Evolutionary conservation across 2,888 invertebrate genomes (phyloP).

Genomic region (Pterobdella sp.): DNA sequence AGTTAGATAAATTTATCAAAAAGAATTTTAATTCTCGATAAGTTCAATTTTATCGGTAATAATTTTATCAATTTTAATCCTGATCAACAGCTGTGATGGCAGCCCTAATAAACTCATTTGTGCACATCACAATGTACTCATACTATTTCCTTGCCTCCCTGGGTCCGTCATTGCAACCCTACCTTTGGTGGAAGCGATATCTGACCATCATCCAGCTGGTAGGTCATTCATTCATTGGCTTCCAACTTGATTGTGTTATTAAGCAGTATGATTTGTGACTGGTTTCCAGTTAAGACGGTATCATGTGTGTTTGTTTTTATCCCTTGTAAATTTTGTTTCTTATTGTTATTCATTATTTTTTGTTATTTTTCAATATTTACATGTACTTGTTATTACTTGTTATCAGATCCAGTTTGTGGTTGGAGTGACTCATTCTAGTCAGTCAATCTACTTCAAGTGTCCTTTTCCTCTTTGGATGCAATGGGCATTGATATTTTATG

Average conservation of each 20-base stretch:
- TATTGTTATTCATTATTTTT: too few species aligned
- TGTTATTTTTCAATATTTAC: too few species aligned
- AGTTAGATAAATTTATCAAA: too few species aligned
- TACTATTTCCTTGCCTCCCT: slow-evolving; percentile 50
- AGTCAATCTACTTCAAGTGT: slow-evolving; percentile 76
- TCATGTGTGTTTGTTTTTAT: too few species aligned
- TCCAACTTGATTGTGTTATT: too few species aligned
- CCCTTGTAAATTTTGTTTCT: too few species aligned
- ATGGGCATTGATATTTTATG: slow-evolving; percentile 49
- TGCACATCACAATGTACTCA: slow-evolving; percentile 51
- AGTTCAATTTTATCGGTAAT: background rate
- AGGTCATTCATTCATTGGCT: too few species aligned
- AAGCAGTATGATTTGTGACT: too few species aligned
- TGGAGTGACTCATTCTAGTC: slow-evolving; percentile 71
- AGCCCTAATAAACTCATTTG: slow-evolving; percentile 50
- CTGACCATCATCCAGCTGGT: slow-evolving; percentile 50
- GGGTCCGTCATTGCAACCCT: slow-evolving; percentile 49
- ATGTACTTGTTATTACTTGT: too few species aligned
- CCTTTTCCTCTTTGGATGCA: slow-evolving; percentile 65
- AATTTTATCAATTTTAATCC: background rate
- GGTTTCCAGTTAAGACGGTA: too few species aligned
- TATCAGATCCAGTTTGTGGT: slow-evolving; percentile 73
- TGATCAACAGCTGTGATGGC: slow-evolving; percentile 48
- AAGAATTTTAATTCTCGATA: background rate
- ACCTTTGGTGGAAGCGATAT: slow-evolving; percentile 52